These are phyloP conservation scores for Spinus pinus DNA, from an alignment of 2,797 vertebrate species.

Conservation along the genomic window DNA sequence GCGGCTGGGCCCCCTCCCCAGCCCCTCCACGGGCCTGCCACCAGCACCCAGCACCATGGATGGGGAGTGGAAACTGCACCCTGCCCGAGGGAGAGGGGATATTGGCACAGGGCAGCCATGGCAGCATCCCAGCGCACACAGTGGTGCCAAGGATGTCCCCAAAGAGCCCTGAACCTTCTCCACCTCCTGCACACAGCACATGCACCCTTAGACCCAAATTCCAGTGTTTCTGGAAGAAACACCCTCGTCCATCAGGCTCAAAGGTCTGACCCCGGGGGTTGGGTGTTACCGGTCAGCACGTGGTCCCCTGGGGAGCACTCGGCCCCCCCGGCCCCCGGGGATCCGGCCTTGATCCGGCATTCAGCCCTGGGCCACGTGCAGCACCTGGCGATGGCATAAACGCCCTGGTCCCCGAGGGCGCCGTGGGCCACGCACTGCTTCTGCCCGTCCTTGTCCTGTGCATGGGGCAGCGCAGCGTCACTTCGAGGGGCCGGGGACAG, in stretches of 20 bases:
- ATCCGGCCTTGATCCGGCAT: constrained; percentile 69
- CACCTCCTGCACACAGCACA: fast-evolving
- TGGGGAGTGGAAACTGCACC: constrained; percentile 77
- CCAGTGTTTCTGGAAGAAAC: neutral
- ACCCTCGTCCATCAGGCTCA: neutral
- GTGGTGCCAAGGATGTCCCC: fast-evolving
- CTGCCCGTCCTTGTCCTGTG: constrained; percentile 68
- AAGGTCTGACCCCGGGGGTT: fast-evolving
- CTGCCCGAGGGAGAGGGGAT: constrained; percentile 48
- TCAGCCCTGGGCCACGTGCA: constrained; percentile 74
- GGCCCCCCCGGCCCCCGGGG: neutral
- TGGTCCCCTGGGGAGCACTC: constrained; percentile 69
- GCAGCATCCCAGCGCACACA: neutral
- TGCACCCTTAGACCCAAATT: neutral
- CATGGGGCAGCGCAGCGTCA: fast-evolving
- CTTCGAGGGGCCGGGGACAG: fast-evolving
- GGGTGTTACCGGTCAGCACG: constrained; percentile 79
- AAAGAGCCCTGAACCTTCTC: neutral
- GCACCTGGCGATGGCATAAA: constrained; percentile 84
- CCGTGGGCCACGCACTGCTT: constrained; percentile 80
- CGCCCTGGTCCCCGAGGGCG: constrained; percentile 67
- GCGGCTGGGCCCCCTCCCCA: neutral
- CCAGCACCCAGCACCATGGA: neutral
- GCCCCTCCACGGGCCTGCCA: constrained; percentile 32
- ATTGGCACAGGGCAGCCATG: fast-evolving